Percentiles rank a stretch among this genome's conserved stretches.
phyloP scores from a whole-genome alignment of 2,113 vertebrate genomes.

The Equus quagga region DNA sequence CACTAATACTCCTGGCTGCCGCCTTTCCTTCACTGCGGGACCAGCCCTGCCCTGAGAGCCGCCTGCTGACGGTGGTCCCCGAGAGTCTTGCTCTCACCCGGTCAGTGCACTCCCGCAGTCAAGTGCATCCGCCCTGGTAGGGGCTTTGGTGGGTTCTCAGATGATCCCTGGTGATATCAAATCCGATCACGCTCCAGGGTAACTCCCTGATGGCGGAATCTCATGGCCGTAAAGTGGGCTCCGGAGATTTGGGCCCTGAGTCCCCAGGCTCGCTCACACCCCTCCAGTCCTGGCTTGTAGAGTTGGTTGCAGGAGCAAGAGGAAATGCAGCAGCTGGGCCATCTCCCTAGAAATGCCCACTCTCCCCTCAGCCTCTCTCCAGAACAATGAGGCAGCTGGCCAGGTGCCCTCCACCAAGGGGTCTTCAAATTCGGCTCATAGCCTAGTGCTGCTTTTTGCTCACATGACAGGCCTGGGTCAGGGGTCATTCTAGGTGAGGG shows the following conservation, averaged over 20 bases:
- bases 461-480: background rate
- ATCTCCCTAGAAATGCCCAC: background rate
- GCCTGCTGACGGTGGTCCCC: background rate
- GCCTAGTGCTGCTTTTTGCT: too few relatives aligned
- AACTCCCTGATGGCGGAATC: too few relatives aligned
- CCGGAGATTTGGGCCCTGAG: background rate
- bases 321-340: too few relatives aligned
- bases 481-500: background rate
- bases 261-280: too few relatives aligned
- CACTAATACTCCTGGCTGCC: rapidly evolving
- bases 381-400: background rate
- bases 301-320: too few relatives aligned
- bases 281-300: background rate
- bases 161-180: background rate
- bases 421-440: background rate
- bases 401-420: background rate
- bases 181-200: background rate
- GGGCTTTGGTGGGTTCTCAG: rapidly evolving
- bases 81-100: background rate
- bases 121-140: background rate
- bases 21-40: background rate
- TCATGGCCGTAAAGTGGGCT: rapidly evolving
- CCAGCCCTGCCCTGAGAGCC: rapidly evolving
- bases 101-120: background rate
- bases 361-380: background rate